Base-by-base conservation (phyloP, 2,797 vertebrate species). In the Spizella passerina region DNA sequence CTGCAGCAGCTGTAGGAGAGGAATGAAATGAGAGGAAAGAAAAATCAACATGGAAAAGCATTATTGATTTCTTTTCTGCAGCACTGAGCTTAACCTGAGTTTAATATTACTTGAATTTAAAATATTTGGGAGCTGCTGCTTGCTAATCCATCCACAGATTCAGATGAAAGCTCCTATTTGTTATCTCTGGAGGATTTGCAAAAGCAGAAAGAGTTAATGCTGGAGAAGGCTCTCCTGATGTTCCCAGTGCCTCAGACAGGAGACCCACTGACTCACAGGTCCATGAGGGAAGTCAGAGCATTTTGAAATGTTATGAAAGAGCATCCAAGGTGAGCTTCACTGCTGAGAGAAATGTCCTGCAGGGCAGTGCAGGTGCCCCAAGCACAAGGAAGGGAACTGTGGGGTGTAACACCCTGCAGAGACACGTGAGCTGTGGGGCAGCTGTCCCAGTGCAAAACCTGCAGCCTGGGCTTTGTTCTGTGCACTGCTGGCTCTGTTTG, bases 71-170 rank as follows among this genome's bases (percentile, higher is more conserved):
- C 72, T 71, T 90, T 90, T 80, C 72, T 87, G 68, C 80, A 66
- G 79, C 69, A 76, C 53, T 59, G 82, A 85, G 36, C 85, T 94
- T 89, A 94, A 93, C 75, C 77, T 60, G 59, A 91, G 49, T 80
- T 92, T 92, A 86, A 90, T 91, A 82, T 83, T 7, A 75, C 78
- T 80, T 75, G 60, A 69, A 82, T 92, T 78, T 86, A 92, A 96
- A 94, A 71, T 72, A 82, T 47, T 78, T 30, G 43, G 68, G 60
- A 86, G 59, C 80, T 77, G 38, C 70, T 73, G 21, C 59, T 71
- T 78, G 60, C 61, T 55, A 70, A 93, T 89, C 60, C 29, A 26
- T 80, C 80, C 82, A 46, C 61, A 52, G 69, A 84, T 34, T 27
- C 12, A 2, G 57, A 47, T 59, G 85, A 91, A 88, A 86, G 41